Percentiles rank a stretch among this genome's conserved stretches.
phyloP scores from a whole-genome alignment of 2,113 vertebrate species.

The Heptranchias perlo region DNA sequence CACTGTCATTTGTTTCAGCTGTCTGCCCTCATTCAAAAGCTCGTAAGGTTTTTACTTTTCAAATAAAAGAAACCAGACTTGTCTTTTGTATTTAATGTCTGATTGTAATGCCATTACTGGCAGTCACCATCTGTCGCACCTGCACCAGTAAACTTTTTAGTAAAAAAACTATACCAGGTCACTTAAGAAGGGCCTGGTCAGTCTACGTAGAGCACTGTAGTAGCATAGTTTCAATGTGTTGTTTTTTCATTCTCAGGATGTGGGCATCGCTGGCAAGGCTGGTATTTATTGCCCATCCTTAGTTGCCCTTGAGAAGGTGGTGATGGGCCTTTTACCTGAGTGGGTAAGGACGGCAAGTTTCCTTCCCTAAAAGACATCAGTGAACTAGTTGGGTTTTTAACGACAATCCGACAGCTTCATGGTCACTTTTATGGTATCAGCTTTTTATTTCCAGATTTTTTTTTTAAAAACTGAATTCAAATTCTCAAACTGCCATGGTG shows the following conservation, averaged over 20 bases:
- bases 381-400: neutral
- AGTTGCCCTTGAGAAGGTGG: neutral
- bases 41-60: neutral
- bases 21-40: neutral
- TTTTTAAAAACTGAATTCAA: neutral
- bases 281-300: too few relatives aligned
- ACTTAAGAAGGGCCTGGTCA: neutral
- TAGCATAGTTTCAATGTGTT: neutral
- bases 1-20: neutral
- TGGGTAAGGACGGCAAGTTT: neutral
- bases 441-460: neutral
- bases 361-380: neutral
- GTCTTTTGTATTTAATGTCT: neutral
- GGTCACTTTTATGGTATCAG: neutral
- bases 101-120: neutral
- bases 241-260: neutral
- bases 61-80: neutral
- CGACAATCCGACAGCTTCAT: neutral
- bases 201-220: neutral
- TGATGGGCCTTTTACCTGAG: neutral
- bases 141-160: neutral
- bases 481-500: too few relatives aligned
- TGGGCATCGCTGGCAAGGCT: neutral
- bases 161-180: neutral
- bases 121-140: neutral